Conservation (phyloP, 2,888 invertebrate species). For the Rhagonycha fulva region DNA sequence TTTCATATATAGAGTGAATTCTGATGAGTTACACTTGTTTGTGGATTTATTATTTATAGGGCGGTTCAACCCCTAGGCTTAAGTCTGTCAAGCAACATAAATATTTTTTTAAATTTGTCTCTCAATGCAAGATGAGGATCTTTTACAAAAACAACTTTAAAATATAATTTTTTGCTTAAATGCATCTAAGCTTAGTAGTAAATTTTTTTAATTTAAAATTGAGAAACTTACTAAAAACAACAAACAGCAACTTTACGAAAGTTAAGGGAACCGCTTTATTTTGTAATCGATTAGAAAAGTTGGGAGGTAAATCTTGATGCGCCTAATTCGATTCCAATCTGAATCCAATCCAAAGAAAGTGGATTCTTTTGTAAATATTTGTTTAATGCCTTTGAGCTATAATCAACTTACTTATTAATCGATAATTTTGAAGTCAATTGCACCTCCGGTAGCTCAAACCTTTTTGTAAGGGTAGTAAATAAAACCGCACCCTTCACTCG, state of each 20-base stretch:
- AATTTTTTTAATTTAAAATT: neutral
- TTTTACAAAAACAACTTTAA: neutral
- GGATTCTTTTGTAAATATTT: neutral
- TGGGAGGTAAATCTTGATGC: neutral
- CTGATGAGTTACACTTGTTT: neutral
- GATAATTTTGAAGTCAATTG: neutral
- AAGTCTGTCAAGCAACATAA: neutral
- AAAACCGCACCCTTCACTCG: neutral
- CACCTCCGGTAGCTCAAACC: neutral
- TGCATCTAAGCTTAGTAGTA: neutral
- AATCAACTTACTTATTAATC: neutral
- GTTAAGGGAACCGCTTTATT: neutral
- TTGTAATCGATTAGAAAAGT: neutral
- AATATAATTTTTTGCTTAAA: neutral
- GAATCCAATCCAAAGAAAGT: neutral
- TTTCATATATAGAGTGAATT: neutral
- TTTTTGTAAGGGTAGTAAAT: no score
- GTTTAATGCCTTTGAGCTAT: neutral
- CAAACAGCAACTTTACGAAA: neutral
- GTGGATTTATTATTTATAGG: neutral
- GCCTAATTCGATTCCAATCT: neutral
- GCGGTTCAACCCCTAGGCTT: neutral
- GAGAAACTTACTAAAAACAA: neutral
- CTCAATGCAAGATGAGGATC: neutral
- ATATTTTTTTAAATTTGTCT: neutral